These are phyloP conservation scores for Mactra quadrangularis DNA, from an alignment of 1,140 invertebrate genomes.

Conservation along the genomic window DNA sequence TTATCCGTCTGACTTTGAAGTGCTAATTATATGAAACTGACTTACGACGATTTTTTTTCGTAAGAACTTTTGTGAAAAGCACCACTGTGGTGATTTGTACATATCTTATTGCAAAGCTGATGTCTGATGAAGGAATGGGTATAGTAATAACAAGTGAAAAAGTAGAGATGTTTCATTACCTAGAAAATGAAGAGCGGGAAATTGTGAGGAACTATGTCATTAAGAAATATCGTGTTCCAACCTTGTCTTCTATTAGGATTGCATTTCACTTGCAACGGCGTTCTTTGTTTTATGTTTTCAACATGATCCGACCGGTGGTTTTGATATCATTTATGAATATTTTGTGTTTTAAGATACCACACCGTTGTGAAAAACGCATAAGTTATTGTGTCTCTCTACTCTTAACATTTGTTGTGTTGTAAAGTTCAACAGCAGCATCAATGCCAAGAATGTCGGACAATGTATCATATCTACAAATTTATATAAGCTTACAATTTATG, in stretches of 20 bases:
- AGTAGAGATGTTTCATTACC: neutral
- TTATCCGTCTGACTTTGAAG: no score
- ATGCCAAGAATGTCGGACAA: constrained; percentile 26
- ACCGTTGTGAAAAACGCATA: constrained; percentile 15
- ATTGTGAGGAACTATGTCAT: neutral
- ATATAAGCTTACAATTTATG: constrained; percentile 20
- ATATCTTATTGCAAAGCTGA: neutral
- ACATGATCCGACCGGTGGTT: constrained; percentile 1
- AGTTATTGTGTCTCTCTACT: constrained; percentile 33
- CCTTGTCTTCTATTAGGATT: neutral
- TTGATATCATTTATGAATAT: constrained; percentile 33
- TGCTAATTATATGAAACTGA: no score
- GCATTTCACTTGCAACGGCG: neutral
- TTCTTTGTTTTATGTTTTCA: constrained; percentile 13
- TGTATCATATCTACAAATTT: constrained; percentile 22
- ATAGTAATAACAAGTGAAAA: neutral
- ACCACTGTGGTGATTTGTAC: no score
- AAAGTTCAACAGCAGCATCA: neutral
- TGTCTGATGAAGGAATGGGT: neutral
- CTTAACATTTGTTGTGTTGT: constrained; percentile 31
- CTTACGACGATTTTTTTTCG: no score
- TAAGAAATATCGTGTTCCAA: neutral
- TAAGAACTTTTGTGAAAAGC: no score
- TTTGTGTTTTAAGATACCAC: constrained; percentile 35
- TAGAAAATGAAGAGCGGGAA: constrained; percentile 26